Percentiles rank a stretch among this genome's conserved stretches.
Conservation (phyloP, 2,888 invertebrate genomes). For the Oscheius sp. region DNA sequence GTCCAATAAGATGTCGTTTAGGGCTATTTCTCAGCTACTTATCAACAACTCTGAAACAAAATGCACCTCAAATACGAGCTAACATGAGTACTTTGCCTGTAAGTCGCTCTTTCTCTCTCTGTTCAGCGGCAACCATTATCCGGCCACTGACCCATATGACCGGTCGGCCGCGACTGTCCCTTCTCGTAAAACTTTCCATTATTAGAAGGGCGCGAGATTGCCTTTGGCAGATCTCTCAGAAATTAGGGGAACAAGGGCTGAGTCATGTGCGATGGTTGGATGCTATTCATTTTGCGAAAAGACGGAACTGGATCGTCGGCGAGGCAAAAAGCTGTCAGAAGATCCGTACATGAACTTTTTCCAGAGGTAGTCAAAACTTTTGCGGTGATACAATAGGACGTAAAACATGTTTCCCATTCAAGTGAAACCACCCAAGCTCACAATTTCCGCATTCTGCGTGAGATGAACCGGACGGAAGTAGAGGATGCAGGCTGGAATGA, state of each 20-base stretch:
- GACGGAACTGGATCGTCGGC: background rate
- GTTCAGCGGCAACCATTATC: conserved; percentile 32
- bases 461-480: conserved; percentile 50
- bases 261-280: too few relatives aligned
- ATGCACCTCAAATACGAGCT: background rate
- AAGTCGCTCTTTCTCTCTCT: background rate
- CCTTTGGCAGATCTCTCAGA: conserved; percentile 1
- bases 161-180: conserved; percentile 34
- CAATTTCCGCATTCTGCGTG: conserved; percentile 70
- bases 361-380: background rate
- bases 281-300: background rate
- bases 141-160: conserved; percentile 37
- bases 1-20: too few relatives aligned
- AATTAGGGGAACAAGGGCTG: background rate
- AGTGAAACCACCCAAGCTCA: conserved; percentile 41
- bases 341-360: background rate
- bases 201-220: background rate
- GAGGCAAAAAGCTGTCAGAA: too few relatives aligned
- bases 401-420: background rate
- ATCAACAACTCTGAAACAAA: too few relatives aligned
- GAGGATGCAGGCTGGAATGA: conserved; percentile 51
- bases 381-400: background rate
- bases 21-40: too few relatives aligned
- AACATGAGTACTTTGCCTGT: background rate
- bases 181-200: conserved; percentile 33